phyloP scores from a whole-genome alignment of 2,113 vertebrate species.

The Pangasianodon hypophthalmus region DNA sequence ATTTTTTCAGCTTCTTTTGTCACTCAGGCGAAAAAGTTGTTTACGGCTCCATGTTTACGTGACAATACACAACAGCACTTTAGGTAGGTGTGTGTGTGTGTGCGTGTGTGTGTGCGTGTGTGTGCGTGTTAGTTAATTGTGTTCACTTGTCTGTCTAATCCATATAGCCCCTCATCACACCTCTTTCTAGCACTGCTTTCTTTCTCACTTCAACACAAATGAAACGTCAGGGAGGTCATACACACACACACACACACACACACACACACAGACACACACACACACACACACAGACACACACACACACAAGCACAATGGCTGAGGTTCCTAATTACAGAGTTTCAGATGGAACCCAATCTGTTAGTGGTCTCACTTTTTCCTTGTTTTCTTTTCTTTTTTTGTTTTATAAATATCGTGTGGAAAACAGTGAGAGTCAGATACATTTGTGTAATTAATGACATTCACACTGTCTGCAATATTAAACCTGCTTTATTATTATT shows the following conservation, averaged over 20 bases:
- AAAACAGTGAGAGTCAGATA: conserved; percentile 12
- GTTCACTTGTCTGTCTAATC: conserved; percentile 31
- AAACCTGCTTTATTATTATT: background rate
- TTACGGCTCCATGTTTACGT: background rate
- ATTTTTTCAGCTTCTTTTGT: background rate
- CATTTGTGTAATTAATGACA: conserved; percentile 52
- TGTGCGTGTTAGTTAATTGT: conserved; percentile 42
- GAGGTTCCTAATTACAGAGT: conserved; percentile 45
- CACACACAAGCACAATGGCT: background rate
- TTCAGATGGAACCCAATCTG: conserved; percentile 3
- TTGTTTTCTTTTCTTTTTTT: background rate
- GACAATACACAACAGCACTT: background rate
- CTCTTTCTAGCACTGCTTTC: conserved; percentile 1
- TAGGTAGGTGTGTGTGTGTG: conserved; percentile 4
- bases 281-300: conserved; percentile 2
- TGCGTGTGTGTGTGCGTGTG: background rate
- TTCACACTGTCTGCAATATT: conserved; percentile 38
- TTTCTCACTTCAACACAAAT: conserved; percentile 30
- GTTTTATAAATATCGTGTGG: conserved; percentile 7
- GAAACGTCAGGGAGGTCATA: conserved; percentile 22
- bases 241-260: background rate
- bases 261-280: background rate
- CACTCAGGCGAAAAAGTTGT: background rate
- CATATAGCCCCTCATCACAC: conserved; percentile 17
- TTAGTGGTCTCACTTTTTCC: background rate